Conservation (phyloP, 1,140 invertebrate genomes). For the Apis mellifera region Amel_HAv3.1 CM009941.2:14539501-14540000, state of each 20-base stretch:
- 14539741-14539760: background rate
- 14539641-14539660: slow-evolving; percentile 13
- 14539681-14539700: background rate
- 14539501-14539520: slow-evolving; percentile 57
- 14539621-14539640: slow-evolving; percentile 48
- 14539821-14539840: slow-evolving; percentile 5
- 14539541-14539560: slow-evolving; percentile 55
- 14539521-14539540: slow-evolving; percentile 46
- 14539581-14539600: slow-evolving; percentile 30
- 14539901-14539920: slow-evolving; percentile 4
- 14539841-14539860: background rate
- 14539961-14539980: slow-evolving; percentile 2
- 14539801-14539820: background rate
- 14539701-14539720: background rate
- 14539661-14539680: slow-evolving; percentile 57
- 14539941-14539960: slow-evolving; percentile 24
- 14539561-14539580: background rate
- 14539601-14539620: slow-evolving; percentile 52
- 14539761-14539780: background rate
- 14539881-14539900: background rate
- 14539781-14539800: background rate
- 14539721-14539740: slow-evolving; percentile 17
- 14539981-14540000: background rate
- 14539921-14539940: slow-evolving; percentile 28
- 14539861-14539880: background rate